Percentiles rank a stretch among this genome's conserved stretches.
Conservation (phyloP, 2,888 invertebrate genomes). For the Micropterix aruncella region DNA sequence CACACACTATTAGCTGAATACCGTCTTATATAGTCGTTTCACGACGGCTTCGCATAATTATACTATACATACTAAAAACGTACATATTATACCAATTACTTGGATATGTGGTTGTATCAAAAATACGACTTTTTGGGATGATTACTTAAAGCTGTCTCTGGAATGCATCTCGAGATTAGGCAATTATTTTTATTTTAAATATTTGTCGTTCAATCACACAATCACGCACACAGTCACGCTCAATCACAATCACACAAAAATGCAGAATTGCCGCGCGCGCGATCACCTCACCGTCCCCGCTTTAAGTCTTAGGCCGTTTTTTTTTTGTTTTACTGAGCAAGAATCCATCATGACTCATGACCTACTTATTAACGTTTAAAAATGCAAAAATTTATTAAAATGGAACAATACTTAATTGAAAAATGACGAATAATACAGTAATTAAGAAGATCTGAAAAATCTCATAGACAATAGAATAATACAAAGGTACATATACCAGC, state of each 20-base stretch:
- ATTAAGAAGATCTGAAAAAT: not conserved
- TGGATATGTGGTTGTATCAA: no score
- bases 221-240: not conserved
- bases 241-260: not conserved
- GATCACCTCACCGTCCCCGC: not conserved
- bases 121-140: no score
- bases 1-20: not conserved
- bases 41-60: no score
- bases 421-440: conserved; percentile 7
- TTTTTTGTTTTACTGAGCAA: conserved; percentile 26
- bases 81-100: no score
- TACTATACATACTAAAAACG: no score
- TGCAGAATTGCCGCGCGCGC: no score
- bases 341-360: conserved; percentile 9
- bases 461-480: conserved; percentile 1
- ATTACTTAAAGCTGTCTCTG: no score
- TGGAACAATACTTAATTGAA: conserved; percentile 4
- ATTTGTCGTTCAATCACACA: no score
- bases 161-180: no score
- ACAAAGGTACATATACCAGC: conserved; percentile 8
- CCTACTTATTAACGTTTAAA: conserved; percentile 5
- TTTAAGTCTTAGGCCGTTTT: conserved; percentile 13
- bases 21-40: no score
- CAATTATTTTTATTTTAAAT: no score
- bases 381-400: conserved; percentile 10